phyloP scores from a whole-genome alignment of 2,113 vertebrate genomes.

The Pedetes capensis region DNA sequence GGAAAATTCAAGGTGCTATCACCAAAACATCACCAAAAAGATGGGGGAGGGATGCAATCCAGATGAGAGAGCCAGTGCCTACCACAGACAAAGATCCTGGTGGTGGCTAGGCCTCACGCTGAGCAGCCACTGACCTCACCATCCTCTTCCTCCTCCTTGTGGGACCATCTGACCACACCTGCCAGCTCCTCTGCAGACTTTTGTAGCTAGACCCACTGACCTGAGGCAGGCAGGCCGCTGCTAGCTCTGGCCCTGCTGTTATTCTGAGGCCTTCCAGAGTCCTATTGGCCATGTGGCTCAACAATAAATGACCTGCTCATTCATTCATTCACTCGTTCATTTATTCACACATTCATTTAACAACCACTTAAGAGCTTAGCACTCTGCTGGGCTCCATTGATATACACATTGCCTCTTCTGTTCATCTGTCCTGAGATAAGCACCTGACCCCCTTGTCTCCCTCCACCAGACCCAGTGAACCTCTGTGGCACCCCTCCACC shows the following conservation, averaged over 20 bases:
- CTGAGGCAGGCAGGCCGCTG: no score
- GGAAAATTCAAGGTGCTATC: neutral
- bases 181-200: neutral
- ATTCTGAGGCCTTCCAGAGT: neutral
- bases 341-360: neutral
- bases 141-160: neutral
- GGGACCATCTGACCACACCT: no score
- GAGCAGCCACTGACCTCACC: neutral
- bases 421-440: neutral
- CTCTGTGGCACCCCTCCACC: neutral
- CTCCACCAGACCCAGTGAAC: neutral
- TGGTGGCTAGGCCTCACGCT: neutral
- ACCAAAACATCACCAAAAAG: neutral
- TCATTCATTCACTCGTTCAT: neutral
- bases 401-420: neutral
- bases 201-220: no score
- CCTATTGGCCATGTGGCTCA: neutral
- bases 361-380: neutral
- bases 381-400: neutral
- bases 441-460: neutral
- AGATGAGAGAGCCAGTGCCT: neutral
- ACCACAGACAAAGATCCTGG: neutral
- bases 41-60: neutral
- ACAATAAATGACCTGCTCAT: neutral
- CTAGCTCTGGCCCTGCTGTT: neutral